Percentiles rank a stretch among this genome's conserved stretches.
phyloP scores from a whole-genome alignment of 2,113 vertebrate genomes.

The Holacanthus passer region DNA sequence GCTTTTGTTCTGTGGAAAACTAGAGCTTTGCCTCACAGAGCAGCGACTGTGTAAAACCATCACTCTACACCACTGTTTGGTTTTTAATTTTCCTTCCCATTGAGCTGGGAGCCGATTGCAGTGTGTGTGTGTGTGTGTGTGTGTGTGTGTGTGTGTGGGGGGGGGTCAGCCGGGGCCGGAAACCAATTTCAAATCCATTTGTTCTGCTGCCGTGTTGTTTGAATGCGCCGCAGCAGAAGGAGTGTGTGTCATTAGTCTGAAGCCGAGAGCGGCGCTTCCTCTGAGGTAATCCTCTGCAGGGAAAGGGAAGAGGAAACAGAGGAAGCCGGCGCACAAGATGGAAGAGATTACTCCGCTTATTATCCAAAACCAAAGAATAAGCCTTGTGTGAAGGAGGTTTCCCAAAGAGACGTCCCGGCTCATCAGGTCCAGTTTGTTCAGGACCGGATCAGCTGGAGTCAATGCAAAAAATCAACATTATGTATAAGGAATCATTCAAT shows the following conservation, averaged over 20 bases:
- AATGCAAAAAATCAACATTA: background rate
- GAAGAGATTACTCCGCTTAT: background rate
- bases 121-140: too few relatives aligned
- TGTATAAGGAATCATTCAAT: too few relatives aligned
- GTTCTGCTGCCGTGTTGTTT: conserved; percentile 15
- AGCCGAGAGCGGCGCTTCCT: conserved; percentile 21
- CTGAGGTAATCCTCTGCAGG: conserved; percentile 27
- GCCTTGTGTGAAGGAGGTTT: background rate
- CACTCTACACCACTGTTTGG: background rate
- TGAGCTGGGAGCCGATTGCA: conserved; percentile 6
- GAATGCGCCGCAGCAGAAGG: conserved; percentile 1
- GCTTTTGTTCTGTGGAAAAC: background rate
- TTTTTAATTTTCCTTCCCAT: conserved; percentile 33
- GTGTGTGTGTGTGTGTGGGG: too few relatives aligned
- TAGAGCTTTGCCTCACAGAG: background rate
- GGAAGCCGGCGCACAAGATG: conserved; percentile 13
- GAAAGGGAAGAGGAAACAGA: conserved; percentile 8
- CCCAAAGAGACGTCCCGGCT: background rate
- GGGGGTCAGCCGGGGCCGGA: background rate
- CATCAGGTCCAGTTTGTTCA: too few relatives aligned
- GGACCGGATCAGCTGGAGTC: background rate
- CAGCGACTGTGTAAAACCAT: background rate
- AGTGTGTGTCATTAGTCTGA: background rate
- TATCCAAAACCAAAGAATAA: background rate
- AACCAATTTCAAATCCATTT: conserved; percentile 33